These are phyloP conservation scores for Furcifer pardalis DNA, from an alignment of 2,797 vertebrate genomes.

Conservation along the genomic window DNA sequence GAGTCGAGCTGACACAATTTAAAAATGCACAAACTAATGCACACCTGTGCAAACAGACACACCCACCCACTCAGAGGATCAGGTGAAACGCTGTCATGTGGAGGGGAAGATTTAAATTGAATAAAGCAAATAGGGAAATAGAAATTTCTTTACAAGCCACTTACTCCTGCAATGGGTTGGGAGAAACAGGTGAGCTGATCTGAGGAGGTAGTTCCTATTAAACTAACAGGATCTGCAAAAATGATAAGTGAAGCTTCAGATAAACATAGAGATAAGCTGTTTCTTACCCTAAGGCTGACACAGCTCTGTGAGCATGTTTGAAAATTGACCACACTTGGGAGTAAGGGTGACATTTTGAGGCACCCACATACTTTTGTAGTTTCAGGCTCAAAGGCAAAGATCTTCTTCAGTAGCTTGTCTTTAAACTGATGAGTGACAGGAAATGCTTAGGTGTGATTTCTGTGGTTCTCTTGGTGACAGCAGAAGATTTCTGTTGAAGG, in stretches of 20 bases:
- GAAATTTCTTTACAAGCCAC: background rate
- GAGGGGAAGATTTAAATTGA: background rate
- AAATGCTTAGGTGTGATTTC: background rate
- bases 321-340: no score
- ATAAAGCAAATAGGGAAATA: background rate
- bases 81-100: background rate
- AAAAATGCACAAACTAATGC: no score
- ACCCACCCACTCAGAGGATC: no score
- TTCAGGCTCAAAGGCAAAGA: background rate
- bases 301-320: no score
- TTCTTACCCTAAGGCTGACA: background rate
- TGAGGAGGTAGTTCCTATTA: background rate
- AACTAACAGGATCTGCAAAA: no score
- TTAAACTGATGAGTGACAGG: rapidly evolving
- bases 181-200: background rate
- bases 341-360: no score
- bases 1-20: no score
- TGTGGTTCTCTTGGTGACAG: background rate
- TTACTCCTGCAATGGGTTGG: no score
- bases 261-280: no score
- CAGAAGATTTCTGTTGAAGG: background rate
- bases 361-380: rapidly evolving
- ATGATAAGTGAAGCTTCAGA: background rate
- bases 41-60: no score
- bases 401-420: background rate